These are phyloP conservation scores for Pseudomugil tenellus DNA, from an alignment of 2,797 vertebrate species.

Conservation along the genomic window DNA sequence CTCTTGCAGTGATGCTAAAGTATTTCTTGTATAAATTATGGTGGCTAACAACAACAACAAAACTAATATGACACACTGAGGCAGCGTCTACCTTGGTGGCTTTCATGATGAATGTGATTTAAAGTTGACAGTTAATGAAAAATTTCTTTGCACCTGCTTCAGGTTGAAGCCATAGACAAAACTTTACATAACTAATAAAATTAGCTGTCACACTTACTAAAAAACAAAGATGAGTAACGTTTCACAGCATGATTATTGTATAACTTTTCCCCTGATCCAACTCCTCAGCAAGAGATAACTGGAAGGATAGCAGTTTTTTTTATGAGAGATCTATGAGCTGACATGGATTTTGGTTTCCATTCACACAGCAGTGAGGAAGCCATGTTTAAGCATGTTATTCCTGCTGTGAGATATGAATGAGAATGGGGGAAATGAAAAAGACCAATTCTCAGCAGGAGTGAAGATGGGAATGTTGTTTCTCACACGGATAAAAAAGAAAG, in stretches of 20 bases:
- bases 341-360: conserved; percentile 41
- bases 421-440: conserved; percentile 33
- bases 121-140: conserved; percentile 12
- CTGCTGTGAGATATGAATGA: conserved; percentile 52
- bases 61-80: not conserved
- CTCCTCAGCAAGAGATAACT: conserved; percentile 61
- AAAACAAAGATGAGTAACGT: conserved; percentile 60
- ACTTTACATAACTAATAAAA: conserved; percentile 13
- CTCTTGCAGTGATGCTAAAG: no score
- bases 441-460: conserved; percentile 31
- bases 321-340: conserved; percentile 32
- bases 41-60: not conserved
- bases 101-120: not conserved
- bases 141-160: conserved; percentile 4
- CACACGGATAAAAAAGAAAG: conserved; percentile 22
- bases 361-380: conserved; percentile 23
- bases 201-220: conserved; percentile 30
- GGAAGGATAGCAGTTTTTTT: conserved; percentile 54
- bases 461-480: conserved; percentile 19
- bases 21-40: no score
- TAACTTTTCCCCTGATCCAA: conserved; percentile 51
- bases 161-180: conserved; percentile 28
- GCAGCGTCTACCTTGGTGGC: not conserved
- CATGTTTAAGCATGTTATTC: conserved; percentile 53
- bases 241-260: conserved; percentile 62